Percentiles rank a stretch among this genome's conserved stretches.
phyloP scores from a whole-genome alignment of 2,797 vertebrate genomes.

The Channallabes apus region DNA sequence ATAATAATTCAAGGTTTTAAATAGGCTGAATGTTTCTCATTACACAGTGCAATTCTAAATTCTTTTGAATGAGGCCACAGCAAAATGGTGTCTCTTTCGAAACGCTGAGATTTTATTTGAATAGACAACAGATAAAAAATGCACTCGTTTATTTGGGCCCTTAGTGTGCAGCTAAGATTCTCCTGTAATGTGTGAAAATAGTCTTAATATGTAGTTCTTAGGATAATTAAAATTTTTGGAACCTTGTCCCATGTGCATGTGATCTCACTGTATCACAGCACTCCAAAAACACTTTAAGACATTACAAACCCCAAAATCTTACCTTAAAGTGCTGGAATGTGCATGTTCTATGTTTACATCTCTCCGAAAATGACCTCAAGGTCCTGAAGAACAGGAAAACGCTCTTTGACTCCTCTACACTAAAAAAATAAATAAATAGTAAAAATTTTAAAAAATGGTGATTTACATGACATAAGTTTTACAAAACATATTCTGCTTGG shows the following conservation, averaged over 20 bases:
- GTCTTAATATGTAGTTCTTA: not conserved
- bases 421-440: slow-evolving; percentile 62
- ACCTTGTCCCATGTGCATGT: not conserved
- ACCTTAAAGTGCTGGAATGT: slow-evolving; percentile 90
- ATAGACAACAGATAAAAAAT: not conserved
- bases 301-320: slow-evolving; percentile 32
- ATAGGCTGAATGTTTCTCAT: not conserved
- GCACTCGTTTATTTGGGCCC: not conserved
- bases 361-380: slow-evolving; percentile 78
- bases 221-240: not conserved
- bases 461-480: not conserved
- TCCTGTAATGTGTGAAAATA: not conserved
- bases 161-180: not conserved
- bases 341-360: slow-evolving; percentile 74
- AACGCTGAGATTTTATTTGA: not conserved
- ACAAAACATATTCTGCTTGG: not conserved
- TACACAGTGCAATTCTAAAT: not conserved
- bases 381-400: slow-evolving; percentile 84
- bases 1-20: not conserved
- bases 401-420: slow-evolving; percentile 76
- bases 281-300: not conserved
- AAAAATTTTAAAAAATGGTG: no score
- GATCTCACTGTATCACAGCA: not conserved
- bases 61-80: not conserved
- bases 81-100: not conserved